Evolutionary conservation across 1,140 invertebrate genomes (phyloP), one percentile per base, ranked within the genome.

Genomic region (Trichonephila inaurata): DNA sequence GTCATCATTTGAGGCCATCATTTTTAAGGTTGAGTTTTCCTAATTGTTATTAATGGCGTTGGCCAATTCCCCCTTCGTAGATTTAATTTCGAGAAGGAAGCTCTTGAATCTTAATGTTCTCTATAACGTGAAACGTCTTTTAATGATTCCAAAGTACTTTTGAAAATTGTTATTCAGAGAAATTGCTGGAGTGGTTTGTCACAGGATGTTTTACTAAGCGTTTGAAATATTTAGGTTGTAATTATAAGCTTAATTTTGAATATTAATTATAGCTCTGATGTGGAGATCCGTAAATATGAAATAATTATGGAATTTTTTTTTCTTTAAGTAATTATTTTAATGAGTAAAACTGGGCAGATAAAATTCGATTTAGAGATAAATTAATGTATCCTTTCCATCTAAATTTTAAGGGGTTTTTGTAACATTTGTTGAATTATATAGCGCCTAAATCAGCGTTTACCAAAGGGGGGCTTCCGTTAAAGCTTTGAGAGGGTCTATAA

Each of bases 1-100:
- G 72, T 77, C 72, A 77, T 77, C 72, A 77, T 77, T 77, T 33
- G 72, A 18, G 72, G 72, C 72, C 28, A 77, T 77, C 72, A 77
- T 77, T 77, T 77, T 77, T 77, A 77, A 77, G 72, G 72, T 77
- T 77, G 72, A 77, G 28, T 77, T 77, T 51, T 77, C 72, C 72
- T 77, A 77, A 77, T 77, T 77, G 33, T 77, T 77, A 77, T 77
- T 77, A 77, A 77, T 77, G 72, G 72, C 16, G 72, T 77, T 77
- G 72, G 72, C 72, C 72, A 77, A 77, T 77, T 77, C 72, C 69
- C 72, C 16, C 28, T 77, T 40, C 72, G 72, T 33, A 33, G 72
- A 77, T 33, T 77, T 77, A 77, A 77, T 77, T 77, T 33, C 72
- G 72, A 24, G 18, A 33, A 18, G 72, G 28, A 33, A 28, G 24